Evolutionary conservation across 2,888 invertebrate genomes (phyloP).

Genomic region (Hirudinaria manillensis): DNA sequence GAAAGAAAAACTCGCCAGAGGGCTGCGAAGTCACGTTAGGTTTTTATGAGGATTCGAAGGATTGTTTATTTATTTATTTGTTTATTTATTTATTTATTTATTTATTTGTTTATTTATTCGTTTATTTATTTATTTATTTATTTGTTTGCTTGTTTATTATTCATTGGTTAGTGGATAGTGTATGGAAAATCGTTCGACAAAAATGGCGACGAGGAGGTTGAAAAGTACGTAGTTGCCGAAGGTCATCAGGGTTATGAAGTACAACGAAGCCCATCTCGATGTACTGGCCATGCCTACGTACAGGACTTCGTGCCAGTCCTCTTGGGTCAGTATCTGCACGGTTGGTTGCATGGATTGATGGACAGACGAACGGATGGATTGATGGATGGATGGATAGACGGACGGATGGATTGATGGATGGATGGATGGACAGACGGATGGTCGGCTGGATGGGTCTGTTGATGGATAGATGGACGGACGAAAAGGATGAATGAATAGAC

Average conservation of each 20-base stretch:
- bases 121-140: too few species aligned
- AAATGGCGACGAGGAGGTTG: conserved; percentile 96
- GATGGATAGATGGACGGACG: too few species aligned
- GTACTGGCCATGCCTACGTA: conserved; percentile 99
- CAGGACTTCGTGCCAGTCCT: conserved; percentile 99
- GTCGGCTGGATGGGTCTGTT: neutral
- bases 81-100: too few species aligned
- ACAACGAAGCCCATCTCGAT: conserved; percentile 97
- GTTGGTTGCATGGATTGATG: too few species aligned
- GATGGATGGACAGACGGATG: neutral
- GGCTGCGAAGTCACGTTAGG: too few species aligned
- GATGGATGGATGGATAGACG: neutral
- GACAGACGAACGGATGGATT: neutral
- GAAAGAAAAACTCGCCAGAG: too few species aligned
- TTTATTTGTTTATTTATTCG: too few species aligned
- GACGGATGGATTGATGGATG: neutral
- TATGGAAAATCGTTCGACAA: conserved; percentile 99
- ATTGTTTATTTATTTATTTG: too few species aligned
- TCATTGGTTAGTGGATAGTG: too few species aligned
- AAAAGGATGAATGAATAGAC: too few species aligned
- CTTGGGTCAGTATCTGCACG: conserved; percentile 95
- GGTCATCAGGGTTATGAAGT: conserved; percentile 99
- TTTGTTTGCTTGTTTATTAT: too few species aligned
- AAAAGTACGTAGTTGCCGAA: conserved; percentile 99
- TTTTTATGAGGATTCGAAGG: too few species aligned